Base-by-base conservation (phyloP, 2,888 invertebrate genomes). In the Eucera pruinosa region DNA sequence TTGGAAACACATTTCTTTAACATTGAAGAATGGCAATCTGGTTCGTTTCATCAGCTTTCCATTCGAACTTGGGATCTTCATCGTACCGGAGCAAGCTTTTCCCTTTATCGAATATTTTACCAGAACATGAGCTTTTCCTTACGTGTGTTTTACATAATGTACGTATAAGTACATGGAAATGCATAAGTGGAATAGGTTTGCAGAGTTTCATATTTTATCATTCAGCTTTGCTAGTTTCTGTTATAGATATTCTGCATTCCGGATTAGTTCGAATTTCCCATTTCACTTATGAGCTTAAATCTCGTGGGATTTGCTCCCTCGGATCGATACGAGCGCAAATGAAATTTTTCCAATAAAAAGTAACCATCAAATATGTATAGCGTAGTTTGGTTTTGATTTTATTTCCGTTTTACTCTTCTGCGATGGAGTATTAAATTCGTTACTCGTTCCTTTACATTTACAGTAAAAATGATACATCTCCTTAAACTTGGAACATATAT, bases 171-270 rank as follows among this genome's bases (percentile, higher is more conserved):
- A 30, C 9, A 43, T 20, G 61, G 43, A 73, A 30, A 58, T 60
- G 43, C 27, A 39, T 2, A 41, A 52, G n/a, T 11, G 1, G 27
- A 45, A 68, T 36, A 18, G 39, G 25, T 47, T 27, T 39, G 1
- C 39, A 18, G 3, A 43, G 45, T 62, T 66, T 43, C 9, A 33
- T 55, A 20, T 52, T 61, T 66, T 23, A 9, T 39, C 30, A 18
- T 50, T 36, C 23, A 23, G 11, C 20, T 48, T 3, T 13, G 6
- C 11, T 45, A 33, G 61, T 55, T 64, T 47, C 45, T 52, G 15
- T 45, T 50, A 61, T 11, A 23, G 50, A 58, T 27, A 70, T 36
- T 54, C 57, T 48, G 64, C 54, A 54, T 36, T 52, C 30, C 5
- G 2, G 50, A 20, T 65, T 41, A 36, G 36, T 68, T 60, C 47